Evolutionary conservation across 2,113 vertebrate genomes (phyloP).

Genomic region (Polypterus bichir): DNA sequence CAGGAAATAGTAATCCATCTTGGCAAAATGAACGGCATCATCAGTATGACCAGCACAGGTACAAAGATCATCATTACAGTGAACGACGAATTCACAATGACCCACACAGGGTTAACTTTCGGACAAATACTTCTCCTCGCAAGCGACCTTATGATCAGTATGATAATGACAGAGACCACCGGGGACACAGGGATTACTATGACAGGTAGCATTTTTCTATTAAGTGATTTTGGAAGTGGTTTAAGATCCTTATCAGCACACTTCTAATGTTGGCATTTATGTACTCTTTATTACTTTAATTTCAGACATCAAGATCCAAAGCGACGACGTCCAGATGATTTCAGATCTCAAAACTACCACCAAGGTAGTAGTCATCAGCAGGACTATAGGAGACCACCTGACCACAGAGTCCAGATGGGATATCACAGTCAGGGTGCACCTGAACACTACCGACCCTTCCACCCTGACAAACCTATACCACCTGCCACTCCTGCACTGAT

Average conservation of each 20-base stretch:
- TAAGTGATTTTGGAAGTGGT: not conserved
- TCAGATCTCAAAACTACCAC: slow-evolving; percentile 74
- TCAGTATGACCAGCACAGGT: slow-evolving; percentile 77
- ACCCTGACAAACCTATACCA: slow-evolving; percentile 67
- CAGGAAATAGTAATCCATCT: slow-evolving; percentile 59
- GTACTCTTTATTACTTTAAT: not conserved
- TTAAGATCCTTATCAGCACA: not conserved
- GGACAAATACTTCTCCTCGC: slow-evolving; percentile 68
- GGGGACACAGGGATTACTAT: slow-evolving; percentile 81
- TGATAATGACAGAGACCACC: slow-evolving; percentile 80
- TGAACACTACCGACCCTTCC: slow-evolving; percentile 82
- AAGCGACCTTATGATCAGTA: slow-evolving; percentile 88
- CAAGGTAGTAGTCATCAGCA: slow-evolving; percentile 56
- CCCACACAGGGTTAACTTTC: slow-evolving; percentile 69
- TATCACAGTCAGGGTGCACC: slow-evolving; percentile 64
- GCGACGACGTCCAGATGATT: slow-evolving; percentile 76
- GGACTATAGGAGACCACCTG: slow-evolving; percentile 82
- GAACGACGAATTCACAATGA: slow-evolving; percentile 73
- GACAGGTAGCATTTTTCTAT: slow-evolving; percentile 57
- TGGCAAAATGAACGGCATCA: slow-evolving; percentile 88
- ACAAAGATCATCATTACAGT: slow-evolving; percentile 85
- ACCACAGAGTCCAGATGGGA: slow-evolving; percentile 63
- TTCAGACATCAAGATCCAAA: slow-evolving; percentile 82
- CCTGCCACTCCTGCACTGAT: slow-evolving; percentile 38
- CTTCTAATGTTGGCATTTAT: too few species aligned